Conservation (phyloP, 2,797 vertebrate species). For the Salarias fasciatus region DNA sequence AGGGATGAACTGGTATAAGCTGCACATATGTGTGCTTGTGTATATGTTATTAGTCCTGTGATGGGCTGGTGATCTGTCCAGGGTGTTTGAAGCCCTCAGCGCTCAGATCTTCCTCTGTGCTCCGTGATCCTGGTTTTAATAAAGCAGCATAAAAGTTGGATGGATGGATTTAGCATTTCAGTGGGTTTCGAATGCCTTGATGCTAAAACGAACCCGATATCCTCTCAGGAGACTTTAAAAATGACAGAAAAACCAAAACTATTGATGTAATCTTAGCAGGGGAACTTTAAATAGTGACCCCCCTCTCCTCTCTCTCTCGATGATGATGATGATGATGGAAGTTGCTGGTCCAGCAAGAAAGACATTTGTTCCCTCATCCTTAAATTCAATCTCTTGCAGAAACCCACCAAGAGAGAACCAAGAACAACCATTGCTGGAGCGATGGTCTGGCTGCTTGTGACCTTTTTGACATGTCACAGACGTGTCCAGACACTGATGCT, state of each 20-base stretch:
- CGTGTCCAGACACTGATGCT: conserved; percentile 23
- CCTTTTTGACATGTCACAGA: conserved; percentile 20
- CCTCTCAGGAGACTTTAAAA: background rate
- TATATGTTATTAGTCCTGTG: too few species aligned
- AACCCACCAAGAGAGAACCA: conserved; percentile 21
- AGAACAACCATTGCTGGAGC: conserved; percentile 18
- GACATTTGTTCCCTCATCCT: conserved; percentile 24
- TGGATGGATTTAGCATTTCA: background rate
- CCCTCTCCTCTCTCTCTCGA: background rate
- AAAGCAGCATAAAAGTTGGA: too few species aligned
- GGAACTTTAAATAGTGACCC: conserved; percentile 1
- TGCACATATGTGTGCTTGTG: too few species aligned
- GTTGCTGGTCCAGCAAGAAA: conserved; percentile 30
- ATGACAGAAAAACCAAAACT: background rate
- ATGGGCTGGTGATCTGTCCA: too few species aligned
- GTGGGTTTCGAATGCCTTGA: background rate
- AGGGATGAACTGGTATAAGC: too few species aligned
- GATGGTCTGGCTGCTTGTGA: conserved; percentile 21
- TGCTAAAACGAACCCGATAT: background rate
- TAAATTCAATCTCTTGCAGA: conserved; percentile 22
- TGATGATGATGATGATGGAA: background rate
- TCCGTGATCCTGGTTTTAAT: too few species aligned
- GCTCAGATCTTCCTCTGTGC: too few species aligned
- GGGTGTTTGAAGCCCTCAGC: too few species aligned
- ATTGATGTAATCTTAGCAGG: conserved; percentile 20